A percentile compares a stretch with the other conserved stretches of the same genome.
Conservation (phyloP, 2,888 invertebrate genomes). For the Cephus nigrinus region DNA sequence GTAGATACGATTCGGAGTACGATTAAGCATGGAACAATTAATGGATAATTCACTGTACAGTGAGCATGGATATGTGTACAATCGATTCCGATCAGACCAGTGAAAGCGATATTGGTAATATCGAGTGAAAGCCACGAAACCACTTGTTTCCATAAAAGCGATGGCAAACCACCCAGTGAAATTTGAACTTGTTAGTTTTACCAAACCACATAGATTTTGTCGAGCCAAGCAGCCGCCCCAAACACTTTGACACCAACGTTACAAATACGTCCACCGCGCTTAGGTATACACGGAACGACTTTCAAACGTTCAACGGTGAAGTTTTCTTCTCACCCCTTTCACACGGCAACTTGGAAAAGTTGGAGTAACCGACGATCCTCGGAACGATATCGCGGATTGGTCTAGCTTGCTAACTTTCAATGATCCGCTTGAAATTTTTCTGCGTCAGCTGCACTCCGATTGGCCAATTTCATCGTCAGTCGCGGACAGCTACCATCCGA, state of each 20-base stretch:
- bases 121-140: not conserved
- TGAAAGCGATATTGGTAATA: not conserved
- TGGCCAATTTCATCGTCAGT: not conserved
- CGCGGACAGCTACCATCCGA: not conserved
- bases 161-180: not conserved
- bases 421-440: not conserved
- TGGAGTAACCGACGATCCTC: not conserved
- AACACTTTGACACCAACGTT: not conserved
- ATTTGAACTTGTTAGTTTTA: not conserved
- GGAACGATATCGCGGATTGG: not conserved
- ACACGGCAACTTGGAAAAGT: not conserved
- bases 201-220: not conserved
- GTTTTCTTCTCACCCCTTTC: not conserved
- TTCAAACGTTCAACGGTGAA: not conserved
- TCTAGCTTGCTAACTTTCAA: not conserved
- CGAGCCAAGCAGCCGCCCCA: not conserved
- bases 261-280: not conserved
- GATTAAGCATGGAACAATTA: not conserved
- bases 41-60: not conserved
- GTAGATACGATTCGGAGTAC: no score
- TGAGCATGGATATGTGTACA: not conserved
- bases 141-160: not conserved
- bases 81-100: not conserved
- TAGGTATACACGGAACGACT: not conserved
- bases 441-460: not conserved